A percentile compares a stretch with the other conserved stretches of the same genome.
Conservation (phyloP, 2,888 invertebrate genomes). For the Iphiclides podalirius region DNA sequence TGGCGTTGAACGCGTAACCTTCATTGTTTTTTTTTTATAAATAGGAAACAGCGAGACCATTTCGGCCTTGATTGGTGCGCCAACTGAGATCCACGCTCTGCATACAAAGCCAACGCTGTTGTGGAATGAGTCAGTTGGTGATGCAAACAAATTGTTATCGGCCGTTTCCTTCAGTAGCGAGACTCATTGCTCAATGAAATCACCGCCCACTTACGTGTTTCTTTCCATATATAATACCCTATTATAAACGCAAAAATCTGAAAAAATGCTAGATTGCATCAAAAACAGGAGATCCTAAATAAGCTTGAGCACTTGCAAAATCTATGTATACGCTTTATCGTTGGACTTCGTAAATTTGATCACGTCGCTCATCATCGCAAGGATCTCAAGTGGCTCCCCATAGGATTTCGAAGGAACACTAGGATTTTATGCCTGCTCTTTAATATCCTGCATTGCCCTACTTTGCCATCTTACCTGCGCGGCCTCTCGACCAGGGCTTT, state of each 20-base stretch:
- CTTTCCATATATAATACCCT: not conserved
- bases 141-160: slow-evolving; percentile 32
- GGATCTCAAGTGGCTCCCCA: too few relatives aligned
- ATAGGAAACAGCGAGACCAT: slow-evolving; percentile 6
- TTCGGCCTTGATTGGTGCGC: slow-evolving; percentile 23
- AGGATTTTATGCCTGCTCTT: too few relatives aligned
- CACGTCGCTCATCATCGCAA: too few relatives aligned
- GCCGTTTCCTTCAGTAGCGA: slow-evolving; percentile 25
- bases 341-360: too few relatives aligned
- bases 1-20: not conserved
- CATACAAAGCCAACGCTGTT: slow-evolving; percentile 27
- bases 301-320: too few relatives aligned
- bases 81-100: slow-evolving; percentile 24
- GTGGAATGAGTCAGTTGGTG: slow-evolving; percentile 30
- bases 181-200: slow-evolving; percentile 25
- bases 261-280: too few relatives aligned
- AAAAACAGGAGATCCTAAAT: too few relatives aligned
- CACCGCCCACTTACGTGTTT: slow-evolving; percentile 18
- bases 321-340: too few relatives aligned
- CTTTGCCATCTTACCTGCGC: too few relatives aligned
- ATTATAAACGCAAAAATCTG: slow-evolving; percentile 2
- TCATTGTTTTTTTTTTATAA: slow-evolving; percentile 1
- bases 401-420: too few relatives aligned
- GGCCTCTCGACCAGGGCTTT: too few relatives aligned
- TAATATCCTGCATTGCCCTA: too few relatives aligned